phyloP scores from a whole-genome alignment of 2,888 invertebrate species.

The Drosophila mettleri region DNA sequence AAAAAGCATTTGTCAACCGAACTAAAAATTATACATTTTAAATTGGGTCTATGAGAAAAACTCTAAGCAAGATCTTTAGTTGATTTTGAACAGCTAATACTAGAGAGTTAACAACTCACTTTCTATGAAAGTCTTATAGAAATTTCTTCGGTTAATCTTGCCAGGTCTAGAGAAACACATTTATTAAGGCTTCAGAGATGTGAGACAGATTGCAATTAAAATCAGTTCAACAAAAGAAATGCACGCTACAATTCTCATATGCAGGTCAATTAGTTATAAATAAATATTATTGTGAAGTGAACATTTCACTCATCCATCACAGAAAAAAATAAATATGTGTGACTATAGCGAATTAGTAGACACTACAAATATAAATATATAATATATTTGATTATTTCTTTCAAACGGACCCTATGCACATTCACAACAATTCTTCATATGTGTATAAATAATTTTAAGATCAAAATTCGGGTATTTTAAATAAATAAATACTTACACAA shows the following conservation, averaged over 20 bases:
- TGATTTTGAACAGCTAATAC: neutral
- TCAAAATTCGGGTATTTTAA: no score
- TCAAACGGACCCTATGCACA: no score
- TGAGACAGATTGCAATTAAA: neutral
- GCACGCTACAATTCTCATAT: no score
- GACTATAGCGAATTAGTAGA: neutral
- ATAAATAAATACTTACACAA: neutral
- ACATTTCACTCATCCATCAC: neutral
- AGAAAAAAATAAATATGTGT: neutral
- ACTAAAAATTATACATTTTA: neutral
- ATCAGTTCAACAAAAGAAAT: neutral
- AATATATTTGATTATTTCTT: no score
- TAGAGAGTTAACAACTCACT: neutral
- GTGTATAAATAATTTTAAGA: no score
- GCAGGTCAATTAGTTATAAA: neutral
- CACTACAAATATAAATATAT: neutral
- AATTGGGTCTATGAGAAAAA: neutral
- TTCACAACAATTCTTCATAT: no score
- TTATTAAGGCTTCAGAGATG: neutral
- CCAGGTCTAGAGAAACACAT: no score
- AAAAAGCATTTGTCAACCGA: constrained; percentile 17
- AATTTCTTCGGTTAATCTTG: neutral
- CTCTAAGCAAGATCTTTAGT: neutral
- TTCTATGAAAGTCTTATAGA: no score
- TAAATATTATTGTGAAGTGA: neutral